These are phyloP conservation scores for Catocala sponsa DNA, from an alignment of 2,888 invertebrate genomes.

Conservation along the genomic window DNA sequence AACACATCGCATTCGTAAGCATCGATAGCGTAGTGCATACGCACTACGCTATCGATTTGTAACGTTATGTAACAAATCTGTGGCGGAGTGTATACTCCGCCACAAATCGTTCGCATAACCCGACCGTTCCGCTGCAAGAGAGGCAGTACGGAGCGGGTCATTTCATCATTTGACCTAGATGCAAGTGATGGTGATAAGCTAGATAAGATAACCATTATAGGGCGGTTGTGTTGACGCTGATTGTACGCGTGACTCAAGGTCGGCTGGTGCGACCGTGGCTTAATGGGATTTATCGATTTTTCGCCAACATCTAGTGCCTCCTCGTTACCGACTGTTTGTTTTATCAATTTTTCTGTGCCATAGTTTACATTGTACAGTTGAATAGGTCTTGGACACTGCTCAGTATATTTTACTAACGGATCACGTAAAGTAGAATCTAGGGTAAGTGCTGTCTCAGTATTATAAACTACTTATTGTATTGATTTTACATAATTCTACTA, in stretches of 20 bases:
- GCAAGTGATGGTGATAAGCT: constrained; percentile 57
- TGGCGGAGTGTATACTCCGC: no score
- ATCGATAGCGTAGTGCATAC: no score
- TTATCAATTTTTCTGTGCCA: not conserved
- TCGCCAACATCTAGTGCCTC: constrained; percentile 24
- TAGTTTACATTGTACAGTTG: not conserved
- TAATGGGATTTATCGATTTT: constrained; percentile 47
- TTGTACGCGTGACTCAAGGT: constrained; percentile 52
- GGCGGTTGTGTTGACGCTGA: constrained; percentile 60
- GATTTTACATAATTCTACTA: no score
- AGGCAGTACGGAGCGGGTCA: constrained; percentile 36
- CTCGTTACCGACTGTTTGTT: constrained; percentile 3
- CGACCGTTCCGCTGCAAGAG: not conserved
- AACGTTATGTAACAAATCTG: no score
- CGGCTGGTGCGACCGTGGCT: constrained; percentile 48
- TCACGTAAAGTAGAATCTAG: no score
- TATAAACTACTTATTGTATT: no score
- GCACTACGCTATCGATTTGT: no score
- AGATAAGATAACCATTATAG: constrained; percentile 57
- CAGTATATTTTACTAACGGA: no score
- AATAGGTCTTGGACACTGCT: not conserved
- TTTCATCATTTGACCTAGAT: constrained; percentile 71
- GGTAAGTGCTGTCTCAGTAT: no score
- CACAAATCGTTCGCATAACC: not conserved
- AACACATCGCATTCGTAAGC: no score